These are phyloP conservation scores for Atrichornis clamosus DNA, from an alignment of 2,113 vertebrate genomes.

Conservation along the genomic window DNA sequence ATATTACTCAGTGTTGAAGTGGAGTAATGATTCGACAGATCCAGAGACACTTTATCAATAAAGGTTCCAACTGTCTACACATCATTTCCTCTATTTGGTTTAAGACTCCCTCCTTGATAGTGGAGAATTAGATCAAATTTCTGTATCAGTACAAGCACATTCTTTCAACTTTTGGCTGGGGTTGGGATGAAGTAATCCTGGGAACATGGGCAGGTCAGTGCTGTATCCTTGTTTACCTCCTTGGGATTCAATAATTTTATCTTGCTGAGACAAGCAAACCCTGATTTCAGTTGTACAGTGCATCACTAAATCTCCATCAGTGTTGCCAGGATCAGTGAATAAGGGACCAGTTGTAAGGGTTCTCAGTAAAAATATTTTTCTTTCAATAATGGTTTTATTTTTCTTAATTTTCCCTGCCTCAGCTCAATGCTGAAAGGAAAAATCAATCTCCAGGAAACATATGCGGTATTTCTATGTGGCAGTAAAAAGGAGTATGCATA, in stretches of 20 bases:
- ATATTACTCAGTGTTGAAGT: background rate
- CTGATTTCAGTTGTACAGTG: background rate
- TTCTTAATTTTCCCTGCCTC: background rate
- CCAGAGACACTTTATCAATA: background rate
- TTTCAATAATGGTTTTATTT: background rate
- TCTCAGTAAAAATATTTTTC: background rate
- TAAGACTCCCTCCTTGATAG: background rate
- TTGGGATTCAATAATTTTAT: background rate
- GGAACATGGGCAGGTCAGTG: background rate
- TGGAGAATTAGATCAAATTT: background rate
- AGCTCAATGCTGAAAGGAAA: background rate
- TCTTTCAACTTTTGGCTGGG: background rate
- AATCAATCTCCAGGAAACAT: background rate
- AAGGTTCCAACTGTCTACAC: background rate
- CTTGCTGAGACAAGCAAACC: background rate
- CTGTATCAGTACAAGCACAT: background rate
- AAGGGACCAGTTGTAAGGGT: background rate
- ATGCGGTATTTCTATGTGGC: background rate
- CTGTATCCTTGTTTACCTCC: background rate
- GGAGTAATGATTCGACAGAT: background rate
- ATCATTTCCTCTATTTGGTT: background rate
- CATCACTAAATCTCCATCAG: background rate
- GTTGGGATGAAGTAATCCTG: background rate
- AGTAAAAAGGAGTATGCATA: background rate
- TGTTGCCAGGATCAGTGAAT: background rate